Conservation (phyloP, 2,113 vertebrate species). For the Isichthys henryi region DNA sequence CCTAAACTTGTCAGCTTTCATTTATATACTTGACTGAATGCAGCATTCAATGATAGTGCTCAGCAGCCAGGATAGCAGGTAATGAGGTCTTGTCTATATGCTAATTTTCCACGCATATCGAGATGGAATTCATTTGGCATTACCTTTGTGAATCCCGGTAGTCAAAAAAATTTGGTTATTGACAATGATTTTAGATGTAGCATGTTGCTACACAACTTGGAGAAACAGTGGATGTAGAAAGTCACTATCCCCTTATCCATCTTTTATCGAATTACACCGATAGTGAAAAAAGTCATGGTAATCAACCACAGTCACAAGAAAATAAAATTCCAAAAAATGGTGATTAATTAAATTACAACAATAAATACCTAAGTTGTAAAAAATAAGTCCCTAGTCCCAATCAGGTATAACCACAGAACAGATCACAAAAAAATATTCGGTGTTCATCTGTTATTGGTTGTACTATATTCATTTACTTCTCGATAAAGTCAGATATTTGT, state of each 20-base stretch:
- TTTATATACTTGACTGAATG: background rate
- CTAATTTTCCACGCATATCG: background rate
- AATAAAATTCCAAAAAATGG: background rate
- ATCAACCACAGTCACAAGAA: background rate
- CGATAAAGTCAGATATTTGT: background rate
- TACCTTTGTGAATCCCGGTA: background rate
- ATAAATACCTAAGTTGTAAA: background rate
- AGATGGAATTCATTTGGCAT: background rate
- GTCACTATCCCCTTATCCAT: background rate
- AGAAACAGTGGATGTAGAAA: background rate
- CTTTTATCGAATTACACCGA: background rate
- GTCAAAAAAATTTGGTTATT: background rate
- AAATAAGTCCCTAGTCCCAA: background rate
- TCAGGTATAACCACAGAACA: background rate
- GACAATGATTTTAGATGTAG: background rate
- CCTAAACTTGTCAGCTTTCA: slow-evolving; percentile 4
- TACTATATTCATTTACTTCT: background rate
- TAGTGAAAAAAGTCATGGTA: background rate
- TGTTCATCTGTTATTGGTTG: background rate
- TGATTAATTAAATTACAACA: background rate
- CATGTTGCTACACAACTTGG: background rate
- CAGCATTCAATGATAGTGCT: background rate
- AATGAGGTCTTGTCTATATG: background rate
- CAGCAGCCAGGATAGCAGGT: background rate
- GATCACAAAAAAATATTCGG: background rate